A percentile compares a stretch with the other conserved stretches of the same genome.
These are phyloP conservation scores for Sylvicola cinctus DNA, from an alignment of 2,888 invertebrate species.

Conservation along the genomic window DNA sequence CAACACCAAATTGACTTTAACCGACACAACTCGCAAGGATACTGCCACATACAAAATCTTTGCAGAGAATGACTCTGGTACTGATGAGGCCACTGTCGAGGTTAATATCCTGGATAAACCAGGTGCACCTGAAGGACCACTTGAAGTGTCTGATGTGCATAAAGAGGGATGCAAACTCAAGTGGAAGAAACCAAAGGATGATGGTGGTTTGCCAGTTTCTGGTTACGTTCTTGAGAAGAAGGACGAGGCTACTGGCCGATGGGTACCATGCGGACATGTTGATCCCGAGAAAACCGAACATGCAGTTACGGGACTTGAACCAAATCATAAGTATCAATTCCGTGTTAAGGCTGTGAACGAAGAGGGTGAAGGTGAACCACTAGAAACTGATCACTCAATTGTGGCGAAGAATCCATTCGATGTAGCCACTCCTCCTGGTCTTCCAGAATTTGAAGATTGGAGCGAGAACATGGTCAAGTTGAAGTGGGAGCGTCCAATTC, in stretches of 20 bases:
- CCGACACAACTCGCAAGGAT: slow-evolving; percentile 62
- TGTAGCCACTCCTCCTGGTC: slow-evolving; percentile 67
- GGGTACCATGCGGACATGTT: slow-evolving; percentile 70
- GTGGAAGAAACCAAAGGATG: slow-evolving; percentile 92
- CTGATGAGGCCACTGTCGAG: slow-evolving; percentile 86
- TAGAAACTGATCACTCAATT: slow-evolving; percentile 72
- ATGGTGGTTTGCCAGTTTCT: slow-evolving; percentile 80
- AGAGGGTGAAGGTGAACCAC: slow-evolving; percentile 90
- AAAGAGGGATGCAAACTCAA: slow-evolving; percentile 84
- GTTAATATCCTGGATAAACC: slow-evolving; percentile 57
- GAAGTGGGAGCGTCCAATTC: slow-evolving; percentile 76
- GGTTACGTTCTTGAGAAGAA: slow-evolving; percentile 89
- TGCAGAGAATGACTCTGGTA: slow-evolving; percentile 83
- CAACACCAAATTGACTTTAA: slow-evolving; percentile 65
- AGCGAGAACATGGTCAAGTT: slow-evolving; percentile 77
- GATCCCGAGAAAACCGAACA: slow-evolving; percentile 66
- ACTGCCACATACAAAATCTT: slow-evolving; percentile 79
- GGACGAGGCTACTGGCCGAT: slow-evolving; percentile 70
- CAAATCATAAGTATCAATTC: slow-evolving; percentile 93
- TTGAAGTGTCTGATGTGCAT: slow-evolving; percentile 77
- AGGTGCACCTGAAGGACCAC: slow-evolving; percentile 50
- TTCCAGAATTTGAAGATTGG: slow-evolving; percentile 80
- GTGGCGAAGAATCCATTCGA: slow-evolving; percentile 97
- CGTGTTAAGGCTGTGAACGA: slow-evolving; percentile 92
- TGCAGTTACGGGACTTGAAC: slow-evolving; percentile 67